phyloP scores from a whole-genome alignment of 2,888 invertebrate species.

The Apotomis capreana region DNA sequence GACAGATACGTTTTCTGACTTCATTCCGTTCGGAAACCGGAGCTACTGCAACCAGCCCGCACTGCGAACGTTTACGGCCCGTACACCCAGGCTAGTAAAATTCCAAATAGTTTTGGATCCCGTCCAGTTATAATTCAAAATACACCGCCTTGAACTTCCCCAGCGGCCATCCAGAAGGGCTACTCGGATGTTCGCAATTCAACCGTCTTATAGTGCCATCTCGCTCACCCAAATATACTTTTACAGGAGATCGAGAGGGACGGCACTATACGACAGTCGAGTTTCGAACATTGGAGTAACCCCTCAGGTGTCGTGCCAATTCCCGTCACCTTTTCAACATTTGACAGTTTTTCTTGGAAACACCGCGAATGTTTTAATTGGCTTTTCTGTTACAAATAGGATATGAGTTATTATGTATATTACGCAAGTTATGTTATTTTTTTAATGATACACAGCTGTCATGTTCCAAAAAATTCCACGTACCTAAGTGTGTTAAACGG shows the following conservation, averaged over 20 bases:
- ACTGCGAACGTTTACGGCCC: constrained; percentile 45
- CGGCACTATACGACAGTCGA: too few relatives aligned
- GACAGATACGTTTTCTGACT: too few relatives aligned
- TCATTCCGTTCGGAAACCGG: too few relatives aligned
- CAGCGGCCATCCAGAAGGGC: constrained; percentile 47
- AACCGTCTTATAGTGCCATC: too few relatives aligned
- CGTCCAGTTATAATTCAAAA: constrained; percentile 69
- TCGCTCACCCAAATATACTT: too few relatives aligned
- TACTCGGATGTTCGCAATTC: too few relatives aligned
- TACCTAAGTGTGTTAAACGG: too few relatives aligned
- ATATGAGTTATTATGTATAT: constrained; percentile 12
- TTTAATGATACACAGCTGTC: neutral
- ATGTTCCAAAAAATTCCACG: too few relatives aligned
- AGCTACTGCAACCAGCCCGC: neutral
- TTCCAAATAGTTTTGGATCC: constrained; percentile 65
- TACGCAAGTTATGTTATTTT: neutral
- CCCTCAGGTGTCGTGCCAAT: constrained; percentile 48
- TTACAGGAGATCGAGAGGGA: too few relatives aligned
- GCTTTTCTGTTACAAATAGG: constrained; percentile 13
- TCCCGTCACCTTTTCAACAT: constrained; percentile 47
- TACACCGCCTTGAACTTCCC: constrained; percentile 68
- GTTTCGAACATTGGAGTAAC: too few relatives aligned
- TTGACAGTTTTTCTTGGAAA: constrained; percentile 46
- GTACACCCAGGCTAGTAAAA: constrained; percentile 53
- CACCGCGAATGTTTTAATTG: constrained; percentile 27